These are phyloP conservation scores for Agrochola macilenta DNA, from an alignment of 2,888 invertebrate species.

Conservation along the genomic window DNA sequence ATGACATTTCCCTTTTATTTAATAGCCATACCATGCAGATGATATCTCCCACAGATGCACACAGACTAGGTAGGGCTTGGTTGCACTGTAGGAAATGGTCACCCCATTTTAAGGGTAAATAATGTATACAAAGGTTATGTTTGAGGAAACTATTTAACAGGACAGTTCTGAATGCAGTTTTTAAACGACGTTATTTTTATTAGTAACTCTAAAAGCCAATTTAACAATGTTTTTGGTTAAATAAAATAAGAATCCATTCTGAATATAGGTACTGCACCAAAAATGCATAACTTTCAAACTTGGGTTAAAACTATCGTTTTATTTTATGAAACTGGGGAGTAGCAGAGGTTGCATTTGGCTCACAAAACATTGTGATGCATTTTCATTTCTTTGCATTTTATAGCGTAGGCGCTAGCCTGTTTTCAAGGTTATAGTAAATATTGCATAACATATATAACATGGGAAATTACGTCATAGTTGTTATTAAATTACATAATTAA, in stretches of 20 bases:
- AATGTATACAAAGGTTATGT: constrained; percentile 18
- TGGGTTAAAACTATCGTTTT: background rate
- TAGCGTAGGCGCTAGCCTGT: constrained; percentile 48
- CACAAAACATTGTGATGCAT: background rate
- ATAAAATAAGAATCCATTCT: background rate
- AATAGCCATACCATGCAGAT: constrained; percentile 50
- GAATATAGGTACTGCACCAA: background rate
- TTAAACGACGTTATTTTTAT: background rate
- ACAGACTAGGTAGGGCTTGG: constrained; percentile 26
- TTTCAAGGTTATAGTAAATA: constrained; percentile 62
- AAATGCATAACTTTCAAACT: background rate
- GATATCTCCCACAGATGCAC: constrained; percentile 35
- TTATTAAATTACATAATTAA: background rate
- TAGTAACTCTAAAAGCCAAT: background rate
- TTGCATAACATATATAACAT: constrained; percentile 59
- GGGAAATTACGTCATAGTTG: background rate
- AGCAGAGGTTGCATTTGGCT: background rate
- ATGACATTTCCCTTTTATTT: constrained; percentile 37
- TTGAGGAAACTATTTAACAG: constrained; percentile 7
- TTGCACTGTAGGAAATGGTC: constrained; percentile 11
- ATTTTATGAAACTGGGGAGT: background rate
- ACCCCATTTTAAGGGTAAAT: constrained; percentile 35
- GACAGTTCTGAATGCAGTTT: constrained; percentile 4
- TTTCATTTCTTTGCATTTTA: background rate
- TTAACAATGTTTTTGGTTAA: background rate